Evolutionary conservation across 2,797 vertebrate species (phyloP), one percentile per base, ranked within the genome.

Genomic region (Acanthopagrus latus): DNA sequence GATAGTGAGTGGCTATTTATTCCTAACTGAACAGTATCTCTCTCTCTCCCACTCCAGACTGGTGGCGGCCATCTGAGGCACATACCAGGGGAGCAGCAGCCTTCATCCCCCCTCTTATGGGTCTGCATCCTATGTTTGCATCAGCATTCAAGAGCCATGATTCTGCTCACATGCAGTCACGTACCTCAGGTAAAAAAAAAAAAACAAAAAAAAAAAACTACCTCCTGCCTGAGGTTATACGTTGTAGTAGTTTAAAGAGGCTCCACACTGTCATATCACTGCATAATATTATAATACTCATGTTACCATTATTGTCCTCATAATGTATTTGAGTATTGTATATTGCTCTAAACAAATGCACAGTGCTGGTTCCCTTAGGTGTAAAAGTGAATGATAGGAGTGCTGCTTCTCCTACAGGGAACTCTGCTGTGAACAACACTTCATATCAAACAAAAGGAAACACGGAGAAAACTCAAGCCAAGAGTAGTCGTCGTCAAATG

Each of bases 91-190:
- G 94, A 1, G 93, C 95, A n/a, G 84, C 96, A 52, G 80, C 96
- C 63, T 97, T 98, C 85, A 97, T 97, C 80, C 95, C 97, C 54
- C 96, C 96, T 0, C 92, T 99, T 74, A 86, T 98, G 86, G 95
- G 96, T 84, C 94, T 99, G 48, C 96, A 96, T 76, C 95, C 97
- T 13, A 83, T 96, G 47, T 98, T 98, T 94, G 91, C 94, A 57
- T 87, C 97, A 88, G 89, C 95, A 51, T 88, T 94, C 58, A 96
- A 96, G 89, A 97, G 94, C 86, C 94, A 95, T 0, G 92, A 96
- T 86, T 92, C 95, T 25, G 64, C 82, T 84, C 86, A 93, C 25
- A 95, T 95, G 86, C 96, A 97, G 89, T 93, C 95, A 16, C 94
- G 90, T 71, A 88, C 92, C 76, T 71, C 95, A 80, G 96, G 96